phyloP scores from a whole-genome alignment of 2,797 vertebrate species.

The Labeo calbasu region DNA sequence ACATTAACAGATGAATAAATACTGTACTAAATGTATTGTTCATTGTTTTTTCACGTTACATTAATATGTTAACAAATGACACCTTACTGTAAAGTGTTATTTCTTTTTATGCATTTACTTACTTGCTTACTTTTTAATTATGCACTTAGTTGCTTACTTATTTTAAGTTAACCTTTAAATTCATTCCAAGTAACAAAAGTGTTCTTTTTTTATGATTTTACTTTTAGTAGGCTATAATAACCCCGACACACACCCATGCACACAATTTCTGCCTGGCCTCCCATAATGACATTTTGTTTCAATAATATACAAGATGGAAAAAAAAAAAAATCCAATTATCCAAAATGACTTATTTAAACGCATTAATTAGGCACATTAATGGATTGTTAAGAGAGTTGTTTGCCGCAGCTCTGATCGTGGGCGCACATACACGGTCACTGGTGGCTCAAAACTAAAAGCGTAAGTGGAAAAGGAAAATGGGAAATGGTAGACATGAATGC shows the following conservation, averaged over 20 bases:
- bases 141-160: too few species aligned
- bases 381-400: neutral
- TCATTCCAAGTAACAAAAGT: neutral
- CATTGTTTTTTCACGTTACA: too few species aligned
- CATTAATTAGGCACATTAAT: neutral
- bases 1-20: too few species aligned
- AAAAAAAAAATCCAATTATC: neutral
- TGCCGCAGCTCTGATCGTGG: neutral
- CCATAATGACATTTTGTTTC: neutral
- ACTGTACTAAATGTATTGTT: too few species aligned
- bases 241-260: neutral
- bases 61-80: too few species aligned
- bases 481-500: constrained; percentile 30
- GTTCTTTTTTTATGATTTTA: neutral
- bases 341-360: neutral
- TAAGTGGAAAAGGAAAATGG: neutral
- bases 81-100: too few species aligned
- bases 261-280: too few species aligned
- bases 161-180: too few species aligned
- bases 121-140: too few species aligned
- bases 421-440: neutral
- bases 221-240: neutral
- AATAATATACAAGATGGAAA: neutral
- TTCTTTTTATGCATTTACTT: too few species aligned
- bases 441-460: neutral